A percentile compares a stretch with the other conserved stretches of the same genome.
phyloP scores from a whole-genome alignment of 2,113 vertebrate species.

The Nothocercus julius region DNA sequence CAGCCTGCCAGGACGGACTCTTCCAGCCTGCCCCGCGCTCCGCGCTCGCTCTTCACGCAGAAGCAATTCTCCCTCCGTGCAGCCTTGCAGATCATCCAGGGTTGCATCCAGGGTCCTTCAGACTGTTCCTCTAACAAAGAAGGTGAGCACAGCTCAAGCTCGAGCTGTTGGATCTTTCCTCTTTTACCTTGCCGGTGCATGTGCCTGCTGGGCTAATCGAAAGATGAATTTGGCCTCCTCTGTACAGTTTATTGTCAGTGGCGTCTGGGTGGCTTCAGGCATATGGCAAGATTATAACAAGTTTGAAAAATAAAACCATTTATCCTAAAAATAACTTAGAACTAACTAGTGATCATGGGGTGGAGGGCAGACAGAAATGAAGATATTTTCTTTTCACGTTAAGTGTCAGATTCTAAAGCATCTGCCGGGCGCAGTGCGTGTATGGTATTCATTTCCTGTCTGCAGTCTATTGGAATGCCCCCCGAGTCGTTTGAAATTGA shows the following conservation, averaged over 20 bases:
- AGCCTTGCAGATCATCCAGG: rapidly evolving
- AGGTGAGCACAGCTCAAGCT: background rate
- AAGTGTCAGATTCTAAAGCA: conserved; percentile 79
- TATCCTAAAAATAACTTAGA: conserved; percentile 33
- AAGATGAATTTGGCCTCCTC: background rate
- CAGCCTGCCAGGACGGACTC: background rate
- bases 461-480: conserved; percentile 74
- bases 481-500: conserved; percentile 84
- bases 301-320: conserved; percentile 13
- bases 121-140: background rate
- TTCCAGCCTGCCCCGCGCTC: background rate
- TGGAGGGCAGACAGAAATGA: conserved; percentile 36
- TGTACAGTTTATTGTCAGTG: background rate
- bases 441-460: conserved; percentile 86
- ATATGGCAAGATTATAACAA: background rate
- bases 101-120: background rate
- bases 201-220: background rate
- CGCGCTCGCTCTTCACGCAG: background rate
- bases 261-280: conserved; percentile 37
- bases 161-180: background rate
- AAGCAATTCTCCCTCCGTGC: background rate
- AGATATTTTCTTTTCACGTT: conserved; percentile 72
- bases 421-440: conserved; percentile 74
- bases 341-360: background rate
- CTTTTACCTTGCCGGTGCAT: background rate